Conservation (phyloP, 2,797 vertebrate genomes). For the Loriculus beryllinus region DNA sequence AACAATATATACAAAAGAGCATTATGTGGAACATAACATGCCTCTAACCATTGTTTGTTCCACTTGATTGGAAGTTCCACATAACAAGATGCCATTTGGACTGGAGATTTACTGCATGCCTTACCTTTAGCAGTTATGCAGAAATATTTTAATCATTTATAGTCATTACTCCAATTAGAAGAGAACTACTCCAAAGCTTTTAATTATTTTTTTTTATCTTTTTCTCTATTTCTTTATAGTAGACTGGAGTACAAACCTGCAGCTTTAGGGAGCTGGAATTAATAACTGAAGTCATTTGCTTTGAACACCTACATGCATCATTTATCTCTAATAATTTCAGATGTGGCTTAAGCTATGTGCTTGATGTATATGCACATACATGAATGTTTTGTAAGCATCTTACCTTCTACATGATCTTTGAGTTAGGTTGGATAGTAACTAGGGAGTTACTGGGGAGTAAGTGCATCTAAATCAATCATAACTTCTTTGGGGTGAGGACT, state of each 20-base stretch:
- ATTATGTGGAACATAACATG: conserved; percentile 44
- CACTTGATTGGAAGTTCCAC: conserved; percentile 45
- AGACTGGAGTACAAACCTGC: background rate
- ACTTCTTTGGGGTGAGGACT: background rate
- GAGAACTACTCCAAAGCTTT: background rate
- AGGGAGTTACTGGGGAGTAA: background rate
- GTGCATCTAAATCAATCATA: background rate
- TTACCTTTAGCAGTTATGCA: conserved; percentile 27
- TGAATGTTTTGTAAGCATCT: background rate
- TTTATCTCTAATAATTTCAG: background rate
- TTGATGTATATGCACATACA: background rate
- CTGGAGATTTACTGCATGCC: conserved; percentile 37
- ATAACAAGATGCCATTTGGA: conserved; percentile 31
- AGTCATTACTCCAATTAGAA: conserved; percentile 6
- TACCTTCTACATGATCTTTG: background rate
- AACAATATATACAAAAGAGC: conserved; percentile 56
- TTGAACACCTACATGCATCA: background rate
- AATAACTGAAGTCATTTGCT: background rate
- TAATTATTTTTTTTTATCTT: background rate
- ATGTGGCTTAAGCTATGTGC: background rate
- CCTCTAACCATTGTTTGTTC: conserved; percentile 64
- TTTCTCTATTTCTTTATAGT: background rate
- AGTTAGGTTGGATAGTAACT: background rate
- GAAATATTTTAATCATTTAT: conserved; percentile 11
- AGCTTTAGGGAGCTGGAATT: background rate